Percentiles rank a stretch among this genome's conserved stretches.
Conservation (phyloP, 1,140 invertebrate species). For the Propsilocerus akamusi region DNA sequence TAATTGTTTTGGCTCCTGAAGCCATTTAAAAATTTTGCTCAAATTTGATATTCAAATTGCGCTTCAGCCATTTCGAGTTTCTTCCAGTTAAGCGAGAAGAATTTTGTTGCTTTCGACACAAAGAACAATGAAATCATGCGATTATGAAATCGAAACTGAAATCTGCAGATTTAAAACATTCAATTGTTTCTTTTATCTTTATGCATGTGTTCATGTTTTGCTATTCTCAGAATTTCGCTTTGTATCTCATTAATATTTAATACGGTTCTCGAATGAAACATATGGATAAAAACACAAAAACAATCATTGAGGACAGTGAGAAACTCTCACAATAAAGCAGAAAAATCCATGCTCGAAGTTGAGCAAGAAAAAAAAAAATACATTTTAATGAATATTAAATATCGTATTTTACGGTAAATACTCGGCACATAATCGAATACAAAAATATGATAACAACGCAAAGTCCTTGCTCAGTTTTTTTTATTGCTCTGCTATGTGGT, state of each 20-base stretch:
- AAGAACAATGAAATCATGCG: too few relatives aligned
- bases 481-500: too few relatives aligned
- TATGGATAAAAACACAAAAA: not conserved
- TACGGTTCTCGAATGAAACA: not conserved
- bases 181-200: too few relatives aligned
- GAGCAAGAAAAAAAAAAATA: not conserved
- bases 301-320: not conserved
- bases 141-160: too few relatives aligned
- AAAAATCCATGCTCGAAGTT: not conserved
- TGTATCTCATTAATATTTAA: constrained; percentile 4
- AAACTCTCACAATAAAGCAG: not conserved
- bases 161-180: too few relatives aligned
- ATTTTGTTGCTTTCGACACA: too few relatives aligned
- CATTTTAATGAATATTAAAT: constrained; percentile 4
- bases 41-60: too few relatives aligned
- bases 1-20: not conserved
- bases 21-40: not conserved
- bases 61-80: too few relatives aligned
- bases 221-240: not conserved
- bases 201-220: not conserved
- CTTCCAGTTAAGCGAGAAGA: too few relatives aligned
- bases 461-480: not conserved
- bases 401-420: not conserved
- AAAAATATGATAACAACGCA: not conserved
- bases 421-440: not conserved